Base-by-base conservation (phyloP, 1,140 invertebrate genomes). In the Caerostris extrusa region DNA sequence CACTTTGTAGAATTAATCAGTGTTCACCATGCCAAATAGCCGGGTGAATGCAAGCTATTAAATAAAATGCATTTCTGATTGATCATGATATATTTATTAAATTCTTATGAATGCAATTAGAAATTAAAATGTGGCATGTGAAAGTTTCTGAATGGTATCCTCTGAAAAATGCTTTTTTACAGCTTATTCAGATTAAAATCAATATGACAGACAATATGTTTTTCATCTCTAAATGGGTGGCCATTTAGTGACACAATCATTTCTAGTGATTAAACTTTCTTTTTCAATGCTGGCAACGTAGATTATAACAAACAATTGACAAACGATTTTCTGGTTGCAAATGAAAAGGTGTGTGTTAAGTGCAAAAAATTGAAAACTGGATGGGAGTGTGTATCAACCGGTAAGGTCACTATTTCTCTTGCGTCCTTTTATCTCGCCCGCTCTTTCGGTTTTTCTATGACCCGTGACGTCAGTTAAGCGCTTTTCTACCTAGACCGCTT, bases 301-400 rank as follows among this genome's bases (percentile, higher is more conserved):
- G 53, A 57, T 56, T 12, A 56, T 56, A 83, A 58, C 82, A 83
- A 83, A 83, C 82, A 83, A 83, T 83, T 83, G 82, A 83, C 53
- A 83, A 57, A 56, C 53, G 82, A 57, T 83, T 83, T 77, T 77
- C 69, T 77, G 69, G 60, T 89, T 67, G 50, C 87, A 71, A 67
- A 89, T 67, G 60, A 67, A 89, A 89, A 89, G 87, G 85, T 87
- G 87, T 89, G 87, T 89, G 87, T 55, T 53, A 56, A 64, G 58
- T 69, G 58, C 56, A 55, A 55, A 89, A 89, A 89, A 89, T 89
- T 89, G 87, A 83, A 89, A 89, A 89, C 87, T 89, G 87, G 87
- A 89, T 89, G 87, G 87, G 87, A 89, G 87, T 89, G 61, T 89
- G 87, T 89, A 89, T 89, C 61, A 89, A 89, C 87, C 87, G 87